Evolutionary conservation across 2,888 invertebrate genomes (phyloP).

Genomic region (Criorhina ranunculi): DNA sequence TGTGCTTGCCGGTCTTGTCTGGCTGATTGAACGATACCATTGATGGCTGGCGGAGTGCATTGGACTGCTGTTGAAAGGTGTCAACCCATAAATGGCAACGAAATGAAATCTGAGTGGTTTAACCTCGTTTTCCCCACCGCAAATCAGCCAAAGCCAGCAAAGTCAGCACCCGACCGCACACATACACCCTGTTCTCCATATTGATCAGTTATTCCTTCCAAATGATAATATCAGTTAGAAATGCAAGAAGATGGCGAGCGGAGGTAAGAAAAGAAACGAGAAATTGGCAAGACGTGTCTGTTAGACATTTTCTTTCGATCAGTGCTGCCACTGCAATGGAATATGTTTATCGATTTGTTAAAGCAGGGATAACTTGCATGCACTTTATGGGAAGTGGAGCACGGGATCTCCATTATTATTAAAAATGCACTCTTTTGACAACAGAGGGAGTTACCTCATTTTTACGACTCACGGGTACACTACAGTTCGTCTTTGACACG

Average conservation of each 20-base stretch:
- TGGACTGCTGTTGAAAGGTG: conserved; percentile 62
- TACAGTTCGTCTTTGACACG: no score
- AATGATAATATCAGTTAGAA: conserved; percentile 14
- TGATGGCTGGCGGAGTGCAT: conserved; percentile 43
- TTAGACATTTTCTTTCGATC: conserved; percentile 10
- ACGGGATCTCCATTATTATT: no score
- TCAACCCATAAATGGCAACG: conserved; percentile 67
- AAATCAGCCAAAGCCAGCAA: conserved; percentile 4
- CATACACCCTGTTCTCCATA: background rate
- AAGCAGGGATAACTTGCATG: no score
- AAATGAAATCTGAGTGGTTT: conserved; percentile 71
- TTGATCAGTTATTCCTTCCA: conserved; percentile 10
- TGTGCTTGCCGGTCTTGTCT: conserved; percentile 24
- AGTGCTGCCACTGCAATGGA: conserved; percentile 9
- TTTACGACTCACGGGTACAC: no score
- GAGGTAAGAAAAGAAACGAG: background rate
- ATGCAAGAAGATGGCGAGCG: background rate
- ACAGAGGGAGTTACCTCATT: no score
- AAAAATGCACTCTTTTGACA: no score
- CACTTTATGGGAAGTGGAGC: no score
- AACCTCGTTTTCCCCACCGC: conserved; percentile 60
- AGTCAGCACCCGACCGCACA: conserved; percentile 2
- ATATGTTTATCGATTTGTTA: background rate
- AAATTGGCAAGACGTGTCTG: background rate
- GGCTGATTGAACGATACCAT: conserved; percentile 58